Evolutionary conservation across 2,797 vertebrate genomes (phyloP).

Genomic region (Microhierax caerulescens): DNA sequence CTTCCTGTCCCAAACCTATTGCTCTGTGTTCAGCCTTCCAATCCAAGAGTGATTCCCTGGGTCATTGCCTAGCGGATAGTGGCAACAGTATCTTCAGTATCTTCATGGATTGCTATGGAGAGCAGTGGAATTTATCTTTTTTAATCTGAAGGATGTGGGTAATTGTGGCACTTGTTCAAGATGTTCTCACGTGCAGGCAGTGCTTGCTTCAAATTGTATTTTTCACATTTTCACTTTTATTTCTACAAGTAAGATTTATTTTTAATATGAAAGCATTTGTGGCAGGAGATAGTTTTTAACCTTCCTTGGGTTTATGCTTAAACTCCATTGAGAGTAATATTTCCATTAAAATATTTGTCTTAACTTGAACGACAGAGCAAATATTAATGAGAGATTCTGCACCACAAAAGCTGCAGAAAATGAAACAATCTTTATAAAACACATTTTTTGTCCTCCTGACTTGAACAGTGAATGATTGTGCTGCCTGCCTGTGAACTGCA

Average conservation of each 20-base stretch:
- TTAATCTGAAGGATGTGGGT: not conserved
- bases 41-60: not conserved
- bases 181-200: not conserved
- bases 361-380: not conserved
- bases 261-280: not conserved
- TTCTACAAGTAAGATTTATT: not conserved
- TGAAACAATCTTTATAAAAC: not conserved
- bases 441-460: not conserved
- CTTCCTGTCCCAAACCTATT: not conserved
- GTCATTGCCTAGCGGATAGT: not conserved
- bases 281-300: not conserved
- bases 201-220: not conserved
- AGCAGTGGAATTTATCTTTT: not conserved
- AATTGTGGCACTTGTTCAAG: not conserved
- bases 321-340: not conserved
- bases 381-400: not conserved
- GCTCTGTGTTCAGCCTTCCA: not conserved
- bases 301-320: not conserved
- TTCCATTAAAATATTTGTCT: not conserved
- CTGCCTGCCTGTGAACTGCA: not conserved
- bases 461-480: not conserved
- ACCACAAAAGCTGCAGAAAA: not conserved
- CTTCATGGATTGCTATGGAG: not conserved
- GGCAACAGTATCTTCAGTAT: not conserved
- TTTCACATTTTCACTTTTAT: not conserved